Percentiles rank a stretch among this genome's conserved stretches.
Evolutionary conservation across 1,140 invertebrate species (phyloP).

Genomic region (Yoshiicerus persimilis): DNA sequence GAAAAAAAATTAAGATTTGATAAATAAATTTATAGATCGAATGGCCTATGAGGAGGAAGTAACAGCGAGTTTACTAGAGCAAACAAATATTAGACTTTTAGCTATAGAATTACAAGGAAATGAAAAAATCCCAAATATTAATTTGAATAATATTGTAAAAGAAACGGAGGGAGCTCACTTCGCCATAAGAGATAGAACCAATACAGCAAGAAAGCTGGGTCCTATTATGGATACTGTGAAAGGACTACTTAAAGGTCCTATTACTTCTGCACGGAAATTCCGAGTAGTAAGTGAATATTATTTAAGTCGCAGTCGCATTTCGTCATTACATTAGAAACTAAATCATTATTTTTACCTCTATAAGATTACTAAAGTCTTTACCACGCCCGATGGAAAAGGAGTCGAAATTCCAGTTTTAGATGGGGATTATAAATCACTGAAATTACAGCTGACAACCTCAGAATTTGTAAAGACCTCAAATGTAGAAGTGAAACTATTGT

Average conservation of each 20-base stretch:
- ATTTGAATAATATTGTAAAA: not conserved
- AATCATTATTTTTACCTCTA: not conserved
- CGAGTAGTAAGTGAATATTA: not conserved
- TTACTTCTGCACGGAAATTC: not conserved
- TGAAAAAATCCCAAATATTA: not conserved
- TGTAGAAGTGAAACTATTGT: not conserved
- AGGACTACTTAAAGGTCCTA: not conserved
- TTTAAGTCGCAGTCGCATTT: too few species aligned
- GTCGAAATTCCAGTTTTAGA: not conserved
- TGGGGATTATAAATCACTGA: not conserved
- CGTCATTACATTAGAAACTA: too few species aligned
- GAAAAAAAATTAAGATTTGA: too few species aligned
- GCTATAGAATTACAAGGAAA: constrained; percentile 25
- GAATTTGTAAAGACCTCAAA: not conserved
- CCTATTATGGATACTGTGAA: not conserved
- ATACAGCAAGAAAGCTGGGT: not conserved
- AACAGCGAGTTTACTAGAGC: not conserved
- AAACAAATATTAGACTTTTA: constrained; percentile 12
- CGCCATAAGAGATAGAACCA: not conserved
- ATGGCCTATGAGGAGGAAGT: not conserved
- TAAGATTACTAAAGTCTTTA: not conserved
- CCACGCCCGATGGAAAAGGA: not conserved
- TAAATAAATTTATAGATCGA: not conserved
- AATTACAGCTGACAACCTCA: not conserved
- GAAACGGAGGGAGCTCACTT: not conserved